Base-by-base conservation (phyloP, 2,888 invertebrate species). In the Holacanthella duospinosa region DNA sequence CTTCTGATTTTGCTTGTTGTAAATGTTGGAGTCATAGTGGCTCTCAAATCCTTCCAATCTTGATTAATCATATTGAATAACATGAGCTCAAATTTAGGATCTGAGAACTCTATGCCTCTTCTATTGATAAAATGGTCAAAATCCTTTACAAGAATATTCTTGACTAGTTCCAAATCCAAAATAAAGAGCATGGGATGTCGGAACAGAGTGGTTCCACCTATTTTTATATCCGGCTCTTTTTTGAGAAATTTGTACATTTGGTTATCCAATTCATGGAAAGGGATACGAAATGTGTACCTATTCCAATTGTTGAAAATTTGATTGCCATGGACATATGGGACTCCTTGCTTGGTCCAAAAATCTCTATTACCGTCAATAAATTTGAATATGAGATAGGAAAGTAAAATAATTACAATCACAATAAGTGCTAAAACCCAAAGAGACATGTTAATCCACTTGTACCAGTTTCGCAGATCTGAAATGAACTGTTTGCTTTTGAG, bases 11-110 rank as follows among this genome's bases (percentile, higher is more conserved):
- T 66, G 24, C 61, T 43, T 55, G 70, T 68, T 2, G 70, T 71
- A 28, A 72, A 72, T 1, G 68, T 68, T 0, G 72, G 72, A 24
- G 64, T 67, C 58, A 72, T 55, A 0, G 59, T 59, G n/a, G 60
- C 25, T 2, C 71, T 29, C 19, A 65, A 28, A 55, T 67, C 64
- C 58, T 69, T 68, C 72, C 72, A 72, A 43, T 66, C 64, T 43
- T 66, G 66, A 27, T 67, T 68, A 29, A 68, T 62, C 25, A 63
- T 53, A 27, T 43, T 36, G 26, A 64, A 44, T 19, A 71, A 25
- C 69, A 71, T 71, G 2, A 60, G 56, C 6, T 55, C 54, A 12
- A 71, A 60, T n/a, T 60, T 29, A 1, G 68, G 64, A n/a, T 71
- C 68, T 16, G 12, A 16, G 43, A 29, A 29, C 28, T 65, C 63